Base-by-base conservation (phyloP, 2,888 invertebrate species). In the Caradrina clavipalpis region DNA sequence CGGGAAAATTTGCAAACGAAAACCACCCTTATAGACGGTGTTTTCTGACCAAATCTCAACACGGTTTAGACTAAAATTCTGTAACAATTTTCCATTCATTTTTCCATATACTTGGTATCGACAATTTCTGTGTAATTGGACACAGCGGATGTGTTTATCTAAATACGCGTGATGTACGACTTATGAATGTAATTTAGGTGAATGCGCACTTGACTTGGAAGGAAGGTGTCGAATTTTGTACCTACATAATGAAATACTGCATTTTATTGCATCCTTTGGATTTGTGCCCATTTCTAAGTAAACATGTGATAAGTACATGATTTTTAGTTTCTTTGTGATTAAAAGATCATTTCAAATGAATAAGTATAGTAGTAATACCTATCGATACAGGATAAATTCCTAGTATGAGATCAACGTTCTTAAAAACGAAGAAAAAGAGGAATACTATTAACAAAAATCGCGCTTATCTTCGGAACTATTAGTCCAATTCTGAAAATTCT, bases 141-240 rank as follows among this genome's bases (percentile, higher is more conserved):
- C 73, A 64, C 45, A 64, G 61, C 67, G 88, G 88, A 89, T 87
- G 86, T 87, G 73, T 81, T 83, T 89, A 88, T 87, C 86, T 85
- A 83, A 84, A 86, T 87, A 82, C 61, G 57, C 64, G 66, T 73
- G 71, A 58, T 70, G 67, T 61, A 70, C 56, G 78, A 59, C 67
- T 71, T 65, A 75, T n/a, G 69, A 45, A 59, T 61, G 60, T 64
- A 51, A 70, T 82, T 78, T 68, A 68, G 67, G 62, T 74, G 62
- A 80, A 80, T 72, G 60, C 55, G 78, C 63, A 66, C 47, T 49
- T 64, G 59, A 75, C 55, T 67, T 59, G 54, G 54, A 51, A 69
- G 53, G 54, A 49, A 65, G 58, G 82, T 80, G 42, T 81, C 73
- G 51, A 55, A 69, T 81, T 73, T 54, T 61, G 31, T 64, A 75